Evolutionary conservation across 2,888 invertebrate genomes (phyloP).

Genomic region (Criorhina ranunculi): DNA sequence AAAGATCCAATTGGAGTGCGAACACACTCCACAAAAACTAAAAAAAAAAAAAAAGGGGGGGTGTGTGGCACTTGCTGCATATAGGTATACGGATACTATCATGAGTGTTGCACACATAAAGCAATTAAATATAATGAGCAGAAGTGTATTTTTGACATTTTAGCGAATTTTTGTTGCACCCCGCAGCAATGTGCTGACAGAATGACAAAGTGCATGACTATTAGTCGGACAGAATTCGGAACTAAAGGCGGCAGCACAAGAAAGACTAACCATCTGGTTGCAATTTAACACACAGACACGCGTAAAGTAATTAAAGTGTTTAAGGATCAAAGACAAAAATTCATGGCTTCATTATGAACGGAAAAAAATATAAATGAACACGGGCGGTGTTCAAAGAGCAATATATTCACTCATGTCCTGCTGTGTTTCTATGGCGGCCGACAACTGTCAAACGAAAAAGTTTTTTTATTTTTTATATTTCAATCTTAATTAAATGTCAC

Average conservation of each 20-base stretch:
- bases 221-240: constrained; percentile 58
- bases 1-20: constrained; percentile 65
- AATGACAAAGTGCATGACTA: constrained; percentile 71
- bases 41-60: constrained; percentile 4
- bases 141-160: constrained; percentile 72
- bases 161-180: constrained; percentile 52
- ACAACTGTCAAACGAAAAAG: constrained; percentile 57
- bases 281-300: constrained; percentile 27
- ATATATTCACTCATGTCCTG: too few relatives aligned
- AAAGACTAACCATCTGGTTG: constrained; percentile 50
- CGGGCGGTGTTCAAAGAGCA: too few relatives aligned
- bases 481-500: constrained; percentile 70
- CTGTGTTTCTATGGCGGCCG: background rate
- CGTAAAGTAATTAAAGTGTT: constrained; percentile 46
- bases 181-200: constrained; percentile 59
- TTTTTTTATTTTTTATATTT: constrained; percentile 29
- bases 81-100: constrained; percentile 17
- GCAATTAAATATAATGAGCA: constrained; percentile 76
- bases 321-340: constrained; percentile 58
- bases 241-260: constrained; percentile 6
- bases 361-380: background rate
- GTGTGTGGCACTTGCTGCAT: constrained; percentile 19
- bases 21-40: constrained; percentile 49
- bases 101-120: constrained; percentile 60
- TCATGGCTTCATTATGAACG: constrained; percentile 21